Base-by-base conservation (phyloP, 2,113 vertebrate species). In the Coturnix japonica region DNA sequence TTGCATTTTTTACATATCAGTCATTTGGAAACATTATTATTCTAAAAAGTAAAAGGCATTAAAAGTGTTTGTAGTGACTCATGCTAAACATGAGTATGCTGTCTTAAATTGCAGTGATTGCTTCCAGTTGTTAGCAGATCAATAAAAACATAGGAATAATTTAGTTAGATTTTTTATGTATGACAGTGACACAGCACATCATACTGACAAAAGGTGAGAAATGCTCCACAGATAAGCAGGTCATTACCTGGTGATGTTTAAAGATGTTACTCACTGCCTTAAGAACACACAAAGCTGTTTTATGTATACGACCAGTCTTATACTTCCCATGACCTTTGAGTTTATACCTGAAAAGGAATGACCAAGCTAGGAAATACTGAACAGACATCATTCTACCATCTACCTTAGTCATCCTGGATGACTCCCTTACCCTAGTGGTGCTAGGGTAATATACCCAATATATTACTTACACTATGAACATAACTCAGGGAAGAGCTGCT, bases 21-120 rank as follows among this genome's bases (percentile, higher is more conserved):
- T 98, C 98, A 98, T 41, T 84, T 95, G 57, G 94, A 98, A 30
- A 95, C 95, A 49, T 96, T 95, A 51, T 54, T 85, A 23, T 97
- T 98, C 98, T 99, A 87, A 81, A 81, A 85, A 93, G 72, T 65
- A 81, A 53, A 92, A 80, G 20, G 81, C 85, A 76, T 49, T 53
- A 47, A 79, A 74, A 39, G 20, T 26, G 5, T 76, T 46, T 30
- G 9, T 14, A 67, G 10, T 35, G 41, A 47, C 49, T 76, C 15
- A 72, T 7, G 9, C 10, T 16, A 82, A 89, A 69, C 39, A 72
- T 9, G 4, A 90, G 23, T 44, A 57, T 77, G 77, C 19, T 75
- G 39, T 43, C 59, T 61, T 16, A 19, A 54, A 54, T 25, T 60
- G 26, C 35, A 85, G 33, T 41, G 39, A 47, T 66, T 74, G 14